Evolutionary conservation across 2,888 invertebrate genomes (phyloP).

Genomic region (Nyleta sp.): DNA sequence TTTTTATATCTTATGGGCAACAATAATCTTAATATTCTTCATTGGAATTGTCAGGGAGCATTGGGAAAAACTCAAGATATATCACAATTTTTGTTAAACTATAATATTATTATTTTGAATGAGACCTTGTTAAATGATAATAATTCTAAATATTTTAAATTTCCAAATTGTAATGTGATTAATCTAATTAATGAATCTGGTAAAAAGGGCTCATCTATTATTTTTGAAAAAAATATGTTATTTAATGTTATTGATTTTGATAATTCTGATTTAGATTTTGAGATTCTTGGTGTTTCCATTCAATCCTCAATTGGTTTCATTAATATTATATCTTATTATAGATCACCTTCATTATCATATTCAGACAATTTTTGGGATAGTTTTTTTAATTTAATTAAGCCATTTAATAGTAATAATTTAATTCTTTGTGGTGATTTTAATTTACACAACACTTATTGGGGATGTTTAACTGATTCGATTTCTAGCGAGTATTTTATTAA

Average conservation of each 20-base stretch:
- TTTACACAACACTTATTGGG: slow-evolving; percentile 21
- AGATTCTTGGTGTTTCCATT: background rate
- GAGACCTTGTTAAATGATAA: background rate
- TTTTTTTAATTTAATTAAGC: background rate
- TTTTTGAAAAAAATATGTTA: background rate
- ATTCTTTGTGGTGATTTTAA: slow-evolving; percentile 28
- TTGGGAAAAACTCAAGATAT: background rate
- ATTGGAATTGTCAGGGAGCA: slow-evolving; percentile 16
- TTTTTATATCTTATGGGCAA: too few species aligned
- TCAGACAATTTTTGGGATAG: background rate
- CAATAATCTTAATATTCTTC: slow-evolving; percentile 2
- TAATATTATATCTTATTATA: slow-evolving; percentile 5
- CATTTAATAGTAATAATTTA: background rate
- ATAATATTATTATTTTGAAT: slow-evolving; percentile 2
- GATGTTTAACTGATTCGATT: background rate
- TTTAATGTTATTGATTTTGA: background rate
- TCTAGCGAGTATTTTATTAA: background rate
- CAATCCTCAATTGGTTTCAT: background rate
- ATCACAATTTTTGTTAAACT: background rate
- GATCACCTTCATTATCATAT: background rate
- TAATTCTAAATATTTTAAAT: background rate
- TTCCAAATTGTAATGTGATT: background rate
- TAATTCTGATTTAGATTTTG: background rate
- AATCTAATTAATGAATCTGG: background rate
- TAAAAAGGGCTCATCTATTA: background rate